A percentile compares a stretch with the other conserved stretches of the same genome.
phyloP scores from a whole-genome alignment of 1,140 invertebrate genomes.

The Temnothorax curvispinosus region DNA sequence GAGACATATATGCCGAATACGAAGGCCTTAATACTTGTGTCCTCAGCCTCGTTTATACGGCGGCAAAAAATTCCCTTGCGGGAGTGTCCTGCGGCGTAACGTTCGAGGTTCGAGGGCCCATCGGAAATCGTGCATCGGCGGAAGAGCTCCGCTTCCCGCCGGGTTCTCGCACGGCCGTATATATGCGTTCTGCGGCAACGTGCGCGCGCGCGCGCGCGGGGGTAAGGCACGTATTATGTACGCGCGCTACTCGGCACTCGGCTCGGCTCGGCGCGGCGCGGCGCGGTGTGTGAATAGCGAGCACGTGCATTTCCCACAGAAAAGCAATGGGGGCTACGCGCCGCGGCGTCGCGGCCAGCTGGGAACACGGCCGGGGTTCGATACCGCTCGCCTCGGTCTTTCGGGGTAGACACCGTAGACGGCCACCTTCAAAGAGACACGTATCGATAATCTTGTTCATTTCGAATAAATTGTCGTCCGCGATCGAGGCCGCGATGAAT shows the following conservation, averaged over 20 bases:
- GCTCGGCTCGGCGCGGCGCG: slow-evolving; percentile 22
- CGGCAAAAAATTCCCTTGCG: not conserved
- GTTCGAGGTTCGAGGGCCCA: not conserved
- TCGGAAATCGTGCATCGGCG: slow-evolving; percentile 44
- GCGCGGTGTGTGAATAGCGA: slow-evolving; percentile 82
- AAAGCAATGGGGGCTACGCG: slow-evolving; percentile 78
- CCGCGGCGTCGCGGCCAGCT: slow-evolving; percentile 69
- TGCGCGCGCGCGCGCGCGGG: slow-evolving; percentile 46
- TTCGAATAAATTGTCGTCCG: not conserved
- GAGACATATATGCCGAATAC: not conserved
- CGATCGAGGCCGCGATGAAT: not conserved
- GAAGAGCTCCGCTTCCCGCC: slow-evolving; percentile 43
- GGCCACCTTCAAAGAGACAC: slow-evolving; percentile 9
- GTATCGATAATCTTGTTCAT: slow-evolving; percentile 19
- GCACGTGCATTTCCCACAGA: slow-evolving; percentile 85
- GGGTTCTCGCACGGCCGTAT: slow-evolving; percentile 41
- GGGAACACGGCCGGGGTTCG: slow-evolving; percentile 72
- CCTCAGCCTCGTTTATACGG: not conserved
- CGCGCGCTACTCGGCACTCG: slow-evolving; percentile 23
- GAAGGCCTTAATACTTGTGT: not conserved
- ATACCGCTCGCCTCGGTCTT: slow-evolving; percentile 55
- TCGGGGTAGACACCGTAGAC: slow-evolving; percentile 33
- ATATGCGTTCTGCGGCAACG: slow-evolving; percentile 64
- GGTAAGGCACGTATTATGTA: slow-evolving; percentile 69
- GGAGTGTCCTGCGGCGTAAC: slow-evolving; percentile 4